phyloP scores from a whole-genome alignment of 2,113 vertebrate genomes.

The Epinephelus lanceolatus region DNA sequence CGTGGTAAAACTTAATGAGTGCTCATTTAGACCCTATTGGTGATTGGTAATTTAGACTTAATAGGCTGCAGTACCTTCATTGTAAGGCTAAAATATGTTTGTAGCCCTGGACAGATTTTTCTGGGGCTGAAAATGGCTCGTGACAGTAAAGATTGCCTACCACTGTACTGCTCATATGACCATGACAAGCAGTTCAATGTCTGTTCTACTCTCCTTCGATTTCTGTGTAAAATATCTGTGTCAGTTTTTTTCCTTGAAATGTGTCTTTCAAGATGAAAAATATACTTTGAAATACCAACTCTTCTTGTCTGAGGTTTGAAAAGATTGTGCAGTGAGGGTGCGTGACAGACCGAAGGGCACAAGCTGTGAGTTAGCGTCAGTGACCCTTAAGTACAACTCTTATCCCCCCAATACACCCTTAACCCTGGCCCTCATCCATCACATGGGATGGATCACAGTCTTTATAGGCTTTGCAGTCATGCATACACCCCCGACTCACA shows the following conservation, averaged over 20 bases:
- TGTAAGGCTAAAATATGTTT: no score
- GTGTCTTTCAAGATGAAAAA: not conserved
- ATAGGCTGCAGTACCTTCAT: no score
- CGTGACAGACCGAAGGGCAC: slow-evolving; percentile 25
- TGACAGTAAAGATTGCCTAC: no score
- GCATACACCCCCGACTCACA: slow-evolving; percentile 61
- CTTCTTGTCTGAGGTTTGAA: slow-evolving; percentile 15
- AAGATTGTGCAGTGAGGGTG: slow-evolving; percentile 11
- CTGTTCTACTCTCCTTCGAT: no score
- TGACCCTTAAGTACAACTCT: slow-evolving; percentile 66
- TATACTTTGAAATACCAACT: not conserved
- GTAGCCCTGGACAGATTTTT: no score
- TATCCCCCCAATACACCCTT: slow-evolving; percentile 56
- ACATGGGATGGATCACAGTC: slow-evolving; percentile 73
- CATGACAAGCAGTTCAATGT: no score
- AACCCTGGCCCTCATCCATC: slow-evolving; percentile 78
- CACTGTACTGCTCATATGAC: no score
- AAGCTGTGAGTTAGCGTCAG: slow-evolving; percentile 47
- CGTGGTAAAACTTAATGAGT: no score
- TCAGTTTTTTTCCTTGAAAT: no score
- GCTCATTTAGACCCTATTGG: no score
- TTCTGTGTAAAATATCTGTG: slow-evolving; percentile 7
- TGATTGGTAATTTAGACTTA: no score
- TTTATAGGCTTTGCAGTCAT: slow-evolving; percentile 70
- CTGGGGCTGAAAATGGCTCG: no score